Evolutionary conservation across 2,888 invertebrate genomes (phyloP), one percentile per base, ranked within the genome.

Genomic region (Cosmia pyralina): DNA sequence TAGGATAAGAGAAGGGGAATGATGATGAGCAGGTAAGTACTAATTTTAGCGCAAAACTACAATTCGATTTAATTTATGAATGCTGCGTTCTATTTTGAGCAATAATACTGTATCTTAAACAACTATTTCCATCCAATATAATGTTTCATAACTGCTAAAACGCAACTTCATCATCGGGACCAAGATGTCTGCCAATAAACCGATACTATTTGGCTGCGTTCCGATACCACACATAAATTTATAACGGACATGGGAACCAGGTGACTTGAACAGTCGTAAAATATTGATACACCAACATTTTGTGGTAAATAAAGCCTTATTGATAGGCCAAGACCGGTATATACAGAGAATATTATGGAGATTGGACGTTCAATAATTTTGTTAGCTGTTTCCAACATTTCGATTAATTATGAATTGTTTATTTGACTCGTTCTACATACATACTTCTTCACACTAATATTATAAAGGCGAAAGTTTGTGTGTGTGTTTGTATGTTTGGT

Each of bases 211-310:
- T 93, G 93, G 93, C 93, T 90, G 75, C 86, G 87, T 87, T 90
- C 88, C 91, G 89, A 90, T 86, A 90, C 88, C 84, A 85, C 83
- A 85, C 90, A 91, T 92, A 92, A 92, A 93, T 93, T 91, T 81
- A 83, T 75, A 81, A 76, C 83, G 88, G 86, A 89, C 89, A 88
- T 88, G 83, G 86, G 85, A 87, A 84, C 86, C 91, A 93, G 92
- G 91, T 92, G 90, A 91, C 89, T 88, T 83, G 88, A 82, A 87
- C 84, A 79, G 84, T 85, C 81, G 82, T 88, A 87, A 91, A 89
- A 88, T 87, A 89, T 87, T 84, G 82, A 76, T 84, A 72, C 80
- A 72, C 63, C 59, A 71, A 70, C 78, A 74, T 79, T 83, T 82
- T 83, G 82, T 79, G 79, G 83, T 69, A 28, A 74, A 73, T 71